Conservation (phyloP, 37 sponge, comb jelly and placozoan species). For the Halichondria panicea region DNA sequence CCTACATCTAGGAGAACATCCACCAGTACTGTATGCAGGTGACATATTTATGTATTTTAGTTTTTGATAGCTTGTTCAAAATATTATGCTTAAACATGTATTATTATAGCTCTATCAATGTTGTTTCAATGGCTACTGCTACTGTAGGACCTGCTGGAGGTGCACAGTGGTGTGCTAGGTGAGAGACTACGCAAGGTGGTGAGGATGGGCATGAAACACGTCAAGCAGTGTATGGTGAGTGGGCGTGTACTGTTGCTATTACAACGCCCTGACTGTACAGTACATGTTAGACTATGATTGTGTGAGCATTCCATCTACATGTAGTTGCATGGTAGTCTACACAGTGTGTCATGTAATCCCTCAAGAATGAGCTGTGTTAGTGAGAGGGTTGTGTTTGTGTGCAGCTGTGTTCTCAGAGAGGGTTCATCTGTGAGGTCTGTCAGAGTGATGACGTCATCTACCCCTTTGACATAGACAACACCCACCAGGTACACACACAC, state of each 20-base stretch:
- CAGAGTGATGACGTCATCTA: slow-evolving; percentile 61
- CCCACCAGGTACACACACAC: slow-evolving; percentile 46
- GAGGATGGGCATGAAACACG: slow-evolving; percentile 51
- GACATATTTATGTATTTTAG: slow-evolving; percentile 1
- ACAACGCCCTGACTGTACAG: no score
- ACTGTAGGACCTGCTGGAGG: slow-evolving; percentile 62
- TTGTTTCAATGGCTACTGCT: no score
- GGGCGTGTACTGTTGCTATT: background rate
- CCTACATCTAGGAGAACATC: slow-evolving; percentile 57
- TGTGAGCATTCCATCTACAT: no score
- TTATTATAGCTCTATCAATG: no score
- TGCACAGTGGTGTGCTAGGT: slow-evolving; percentile 37
- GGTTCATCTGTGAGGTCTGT: slow-evolving; percentile 81
- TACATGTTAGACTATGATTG: no score
- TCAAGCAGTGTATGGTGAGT: slow-evolving; percentile 61
- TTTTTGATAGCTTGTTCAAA: background rate
- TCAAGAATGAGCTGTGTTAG: no score
- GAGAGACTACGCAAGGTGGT: slow-evolving; percentile 53
- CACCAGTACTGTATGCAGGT: slow-evolving; percentile 71
- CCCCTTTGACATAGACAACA: slow-evolving; percentile 69
- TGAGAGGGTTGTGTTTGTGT: no score
- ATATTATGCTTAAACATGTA: background rate
- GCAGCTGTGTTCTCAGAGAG: slow-evolving; percentile 82
- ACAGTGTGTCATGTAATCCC: no score
- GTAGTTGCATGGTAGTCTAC: no score